Conservation (phyloP, 2,888 invertebrate species). For the Cremastinae sp. region DNA sequence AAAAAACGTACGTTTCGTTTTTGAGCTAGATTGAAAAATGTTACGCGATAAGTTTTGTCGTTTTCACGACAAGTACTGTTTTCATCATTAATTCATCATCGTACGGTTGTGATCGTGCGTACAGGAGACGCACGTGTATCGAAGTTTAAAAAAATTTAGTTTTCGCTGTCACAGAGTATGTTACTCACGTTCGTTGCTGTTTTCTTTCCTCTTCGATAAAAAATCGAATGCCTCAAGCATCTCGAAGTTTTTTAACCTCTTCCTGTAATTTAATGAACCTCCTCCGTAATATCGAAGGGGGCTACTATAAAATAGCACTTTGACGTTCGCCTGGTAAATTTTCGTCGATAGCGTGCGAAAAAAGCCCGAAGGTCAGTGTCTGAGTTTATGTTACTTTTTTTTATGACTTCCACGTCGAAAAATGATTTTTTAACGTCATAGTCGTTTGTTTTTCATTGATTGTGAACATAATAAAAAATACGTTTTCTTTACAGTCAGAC, state of each 20-base stretch:
- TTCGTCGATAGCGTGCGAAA: background rate
- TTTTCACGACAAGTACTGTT: too few relatives aligned
- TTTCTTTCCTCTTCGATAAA: background rate
- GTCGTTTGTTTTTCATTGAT: background rate
- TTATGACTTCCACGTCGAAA: too few relatives aligned
- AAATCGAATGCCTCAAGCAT: constrained; percentile 29
- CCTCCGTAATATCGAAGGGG: constrained; percentile 16
- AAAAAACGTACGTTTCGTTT: too few relatives aligned
- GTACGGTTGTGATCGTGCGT: too few relatives aligned
- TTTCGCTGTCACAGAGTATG: constrained; percentile 17
- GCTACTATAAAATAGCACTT: background rate
- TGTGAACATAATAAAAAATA: background rate
- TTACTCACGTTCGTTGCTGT: constrained; percentile 8
- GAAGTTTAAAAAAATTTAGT: constrained; percentile 2
- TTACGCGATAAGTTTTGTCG: too few relatives aligned
- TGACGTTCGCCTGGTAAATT: background rate
- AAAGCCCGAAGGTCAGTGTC: background rate
- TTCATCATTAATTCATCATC: too few relatives aligned
- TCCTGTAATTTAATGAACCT: constrained; percentile 38
- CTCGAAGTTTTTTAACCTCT: constrained; percentile 29
- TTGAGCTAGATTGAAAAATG: too few relatives aligned
- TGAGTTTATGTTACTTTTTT: background rate
- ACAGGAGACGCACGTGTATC: background rate
- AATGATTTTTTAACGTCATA: background rate
- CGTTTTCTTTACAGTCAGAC: constrained; percentile 4